Evolutionary conservation across 1,140 invertebrate genomes (phyloP), one percentile per base, ranked within the genome.

Genomic region (Drosophila gunungcola): DNA sequence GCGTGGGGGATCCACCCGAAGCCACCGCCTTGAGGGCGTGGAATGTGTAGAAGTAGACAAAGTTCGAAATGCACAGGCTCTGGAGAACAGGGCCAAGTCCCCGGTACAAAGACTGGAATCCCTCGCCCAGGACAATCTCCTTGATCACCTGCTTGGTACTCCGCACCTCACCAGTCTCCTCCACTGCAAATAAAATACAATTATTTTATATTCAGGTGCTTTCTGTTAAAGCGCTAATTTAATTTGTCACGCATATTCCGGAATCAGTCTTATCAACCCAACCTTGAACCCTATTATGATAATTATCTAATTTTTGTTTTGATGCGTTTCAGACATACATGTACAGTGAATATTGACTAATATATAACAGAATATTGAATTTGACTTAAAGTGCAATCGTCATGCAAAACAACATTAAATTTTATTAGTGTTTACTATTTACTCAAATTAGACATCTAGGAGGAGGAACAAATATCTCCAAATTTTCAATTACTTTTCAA

Each of bases 21-120:
- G 93, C 88, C n/a, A 95, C 67, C 46, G 94, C 93, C 91, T 97
- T 96, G 6, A 98, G 92, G 3, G 96, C 95, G 93, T 98, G 97
- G 91, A 98, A 98, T 72, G 96, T 95, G 91, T 98, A 98, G 86
- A 98, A 98, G 92, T 98, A 98, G 12, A 98, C 96, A 93, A 98
- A 98, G 93, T 98, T 98, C 49, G 97, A 98, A 51, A 95, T 95
- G 82, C 96, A 97, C 0, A 98, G 91, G 68, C 96, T 97, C 76
- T 96, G 95, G 4, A 98, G 93, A 12, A 98, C 97, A 7, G 97
- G 97, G 12, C 95, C 93, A 13, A 98, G 93, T 2, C 97, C 97
- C 80, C 96, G 93, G 91, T 98, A 98, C 9, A 98, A 89, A 1
- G 95, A 94, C 32, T 92, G 92, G 49, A 97, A 81, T 89, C 97